Evolutionary conservation across 2,888 invertebrate species (phyloP).

Genomic region (Lagria hirta): DNA sequence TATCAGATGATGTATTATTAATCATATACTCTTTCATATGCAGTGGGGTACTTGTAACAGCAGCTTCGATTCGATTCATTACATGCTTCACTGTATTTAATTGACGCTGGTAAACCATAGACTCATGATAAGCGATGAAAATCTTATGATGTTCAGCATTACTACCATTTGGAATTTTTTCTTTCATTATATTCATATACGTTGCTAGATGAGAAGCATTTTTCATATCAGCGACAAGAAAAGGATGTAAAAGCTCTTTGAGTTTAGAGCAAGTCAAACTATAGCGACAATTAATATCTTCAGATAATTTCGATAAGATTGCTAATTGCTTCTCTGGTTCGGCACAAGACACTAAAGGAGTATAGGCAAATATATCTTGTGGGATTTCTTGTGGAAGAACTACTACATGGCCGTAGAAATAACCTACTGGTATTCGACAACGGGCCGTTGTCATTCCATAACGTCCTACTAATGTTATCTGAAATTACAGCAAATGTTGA

Average conservation of each 20-base stretch:
- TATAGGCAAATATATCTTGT: slow-evolving; percentile 48
- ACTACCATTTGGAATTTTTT: slow-evolving; percentile 40
- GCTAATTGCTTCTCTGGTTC: slow-evolving; percentile 63
- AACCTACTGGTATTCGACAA: slow-evolving; percentile 89
- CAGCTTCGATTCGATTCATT: slow-evolving; percentile 70
- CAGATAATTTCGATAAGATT: slow-evolving; percentile 69
- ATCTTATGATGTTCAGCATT: slow-evolving; percentile 56
- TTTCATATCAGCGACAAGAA: slow-evolving; percentile 76
- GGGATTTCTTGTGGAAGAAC: slow-evolving; percentile 63
- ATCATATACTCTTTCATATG: slow-evolving; percentile 22
- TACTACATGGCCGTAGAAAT: slow-evolving; percentile 88
- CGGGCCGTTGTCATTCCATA: slow-evolving; percentile 90
- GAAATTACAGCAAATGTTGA: too few species aligned
- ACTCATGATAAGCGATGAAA: slow-evolving; percentile 68
- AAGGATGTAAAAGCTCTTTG: slow-evolving; percentile 75
- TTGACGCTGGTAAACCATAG: slow-evolving; percentile 86
- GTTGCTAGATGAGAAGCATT: slow-evolving; percentile 83
- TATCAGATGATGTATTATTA: slow-evolving; percentile 75
- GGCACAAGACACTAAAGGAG: slow-evolving; percentile 42
- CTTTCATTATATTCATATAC: slow-evolving; percentile 64
- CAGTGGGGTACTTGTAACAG: slow-evolving; percentile 21
- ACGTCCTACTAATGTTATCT: slow-evolving; percentile 89
- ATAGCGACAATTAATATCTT: slow-evolving; percentile 78
- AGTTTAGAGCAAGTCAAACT: slow-evolving; percentile 84
- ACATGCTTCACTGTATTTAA: slow-evolving; percentile 80